phyloP scores from a whole-genome alignment of 2,888 invertebrate species.

The Ormyrus rosae region DNA sequence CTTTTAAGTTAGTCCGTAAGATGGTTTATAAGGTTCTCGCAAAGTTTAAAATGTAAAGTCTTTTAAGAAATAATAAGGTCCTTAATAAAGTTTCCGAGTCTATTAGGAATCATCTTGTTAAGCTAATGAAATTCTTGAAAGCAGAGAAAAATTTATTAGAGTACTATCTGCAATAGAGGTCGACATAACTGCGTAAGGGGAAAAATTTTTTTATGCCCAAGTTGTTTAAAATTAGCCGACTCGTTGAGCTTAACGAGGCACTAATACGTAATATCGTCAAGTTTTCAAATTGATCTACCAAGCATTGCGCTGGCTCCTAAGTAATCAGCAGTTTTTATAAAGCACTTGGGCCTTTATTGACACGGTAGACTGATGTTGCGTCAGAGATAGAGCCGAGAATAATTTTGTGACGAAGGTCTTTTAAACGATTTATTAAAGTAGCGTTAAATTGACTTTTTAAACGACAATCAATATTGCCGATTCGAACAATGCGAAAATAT shows the following conservation, averaged over 20 bases:
- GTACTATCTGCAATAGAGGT: neutral
- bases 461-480: no score
- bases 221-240: neutral
- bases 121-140: conserved; percentile 24
- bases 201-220: no score
- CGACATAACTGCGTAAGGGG: no score
- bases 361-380: no score
- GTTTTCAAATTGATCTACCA: neutral
- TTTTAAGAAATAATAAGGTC: conserved; percentile 39
- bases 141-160: conserved; percentile 22
- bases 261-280: neutral
- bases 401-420: no score
- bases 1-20: conserved; percentile 11
- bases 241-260: neutral
- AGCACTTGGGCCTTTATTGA: no score
- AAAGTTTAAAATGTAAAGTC: conserved; percentile 35
- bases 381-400: no score
- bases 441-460: no score
- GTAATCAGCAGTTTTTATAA: no score
- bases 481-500: no score
- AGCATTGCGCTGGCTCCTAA: neutral
- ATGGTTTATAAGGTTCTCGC: conserved; percentile 14
- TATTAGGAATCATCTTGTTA: conserved; percentile 31
- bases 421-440: no score
- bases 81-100: conserved; percentile 35